Conservation (phyloP, 2,113 vertebrate species). For the Pollimyrus isidori region DNA sequence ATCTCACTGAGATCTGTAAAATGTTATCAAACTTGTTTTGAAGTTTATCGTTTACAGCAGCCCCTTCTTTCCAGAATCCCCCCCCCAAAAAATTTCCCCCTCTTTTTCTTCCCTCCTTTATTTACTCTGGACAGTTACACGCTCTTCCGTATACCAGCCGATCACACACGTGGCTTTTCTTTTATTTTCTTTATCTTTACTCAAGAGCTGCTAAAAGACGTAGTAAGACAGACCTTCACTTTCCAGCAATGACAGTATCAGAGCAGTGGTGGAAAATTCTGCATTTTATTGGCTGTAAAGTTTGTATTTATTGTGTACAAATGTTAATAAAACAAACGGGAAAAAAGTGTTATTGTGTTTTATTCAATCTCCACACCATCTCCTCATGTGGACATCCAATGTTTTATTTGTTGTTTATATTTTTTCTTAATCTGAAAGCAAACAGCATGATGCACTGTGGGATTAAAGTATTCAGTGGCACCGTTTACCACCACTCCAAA, state of each 20-base stretch:
- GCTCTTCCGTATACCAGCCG: slow-evolving; percentile 19
- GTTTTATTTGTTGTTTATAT: neutral
- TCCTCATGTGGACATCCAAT: neutral
- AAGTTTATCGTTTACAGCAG: slow-evolving; percentile 70
- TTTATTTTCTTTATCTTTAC: slow-evolving; percentile 72
- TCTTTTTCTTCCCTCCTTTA: neutral
- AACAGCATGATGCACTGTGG: neutral
- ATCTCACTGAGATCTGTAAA: slow-evolving; percentile 76
- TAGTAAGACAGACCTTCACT: slow-evolving; percentile 48
- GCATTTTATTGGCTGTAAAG: slow-evolving; percentile 90
- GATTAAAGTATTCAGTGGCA: neutral
- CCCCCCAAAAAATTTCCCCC: neutral
- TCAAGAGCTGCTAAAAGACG: slow-evolving; percentile 70
- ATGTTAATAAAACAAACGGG: slow-evolving; percentile 81
- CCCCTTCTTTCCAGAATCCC: slow-evolving; percentile 40
- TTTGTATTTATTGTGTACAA: slow-evolving; percentile 99
- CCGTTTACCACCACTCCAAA: neutral
- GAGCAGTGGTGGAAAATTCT: slow-evolving; percentile 69
- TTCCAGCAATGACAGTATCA: slow-evolving; percentile 68
- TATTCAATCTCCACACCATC: neutral
- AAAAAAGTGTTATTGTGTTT: slow-evolving; percentile 30
- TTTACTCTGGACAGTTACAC: slow-evolving; percentile 52
- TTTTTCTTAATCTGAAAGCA: too few species aligned
- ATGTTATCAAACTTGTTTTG: slow-evolving; percentile 82
- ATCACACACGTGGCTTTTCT: slow-evolving; percentile 56